phyloP scores from a whole-genome alignment of 2,113 vertebrate species.

The Chelonoidis abingdonii region DNA sequence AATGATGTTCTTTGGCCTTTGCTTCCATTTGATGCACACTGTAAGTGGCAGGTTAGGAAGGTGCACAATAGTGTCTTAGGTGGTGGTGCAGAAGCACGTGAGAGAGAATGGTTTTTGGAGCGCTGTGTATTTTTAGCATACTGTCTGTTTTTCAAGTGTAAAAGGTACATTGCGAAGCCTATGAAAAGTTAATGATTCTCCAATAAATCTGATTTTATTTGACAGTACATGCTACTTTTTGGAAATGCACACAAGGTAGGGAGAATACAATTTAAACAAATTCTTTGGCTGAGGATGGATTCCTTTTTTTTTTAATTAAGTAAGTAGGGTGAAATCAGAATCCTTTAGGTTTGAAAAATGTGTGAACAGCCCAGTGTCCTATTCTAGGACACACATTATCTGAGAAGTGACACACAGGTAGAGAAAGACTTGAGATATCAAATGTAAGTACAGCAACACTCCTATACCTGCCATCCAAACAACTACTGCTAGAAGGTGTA shows the following conservation, averaged over 20 bases:
- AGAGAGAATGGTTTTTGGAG: neutral
- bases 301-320: neutral
- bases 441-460: neutral
- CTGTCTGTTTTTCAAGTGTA: neutral
- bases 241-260: neutral
- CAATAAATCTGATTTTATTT: neutral
- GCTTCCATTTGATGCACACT: neutral
- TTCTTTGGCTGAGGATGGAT: too few relatives aligned
- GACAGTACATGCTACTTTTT: neutral
- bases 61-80: neutral
- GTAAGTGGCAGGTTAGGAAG: neutral
- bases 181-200: neutral
- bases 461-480: neutral
- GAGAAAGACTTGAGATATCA: neutral
- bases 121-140: neutral
- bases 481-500: neutral
- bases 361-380: neutral
- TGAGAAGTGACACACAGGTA: neutral
- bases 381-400: neutral
- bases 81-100: neutral
- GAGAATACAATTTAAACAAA: neutral
- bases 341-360: neutral
- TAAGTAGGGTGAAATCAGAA: neutral
- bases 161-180: neutral
- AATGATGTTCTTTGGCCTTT: neutral